Evolutionary conservation across 2,888 invertebrate genomes (phyloP).

Genomic region (Fragum whitleyi): DNA sequence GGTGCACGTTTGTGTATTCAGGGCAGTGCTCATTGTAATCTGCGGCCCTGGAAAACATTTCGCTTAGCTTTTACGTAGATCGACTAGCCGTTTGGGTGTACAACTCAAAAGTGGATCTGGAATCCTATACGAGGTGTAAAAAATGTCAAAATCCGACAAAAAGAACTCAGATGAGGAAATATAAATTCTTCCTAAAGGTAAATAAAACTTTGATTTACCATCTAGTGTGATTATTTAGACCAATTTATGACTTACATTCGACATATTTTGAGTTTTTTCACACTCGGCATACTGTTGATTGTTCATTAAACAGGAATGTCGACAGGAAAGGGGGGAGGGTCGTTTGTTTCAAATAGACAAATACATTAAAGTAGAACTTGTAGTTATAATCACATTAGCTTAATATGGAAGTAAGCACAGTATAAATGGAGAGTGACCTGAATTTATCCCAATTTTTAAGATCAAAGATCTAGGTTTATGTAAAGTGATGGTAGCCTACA

Average conservation of each 20-base stretch:
- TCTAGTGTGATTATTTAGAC: neutral
- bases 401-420: too few relatives aligned
- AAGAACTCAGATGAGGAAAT: neutral
- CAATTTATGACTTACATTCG: neutral
- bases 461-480: too few relatives aligned
- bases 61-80: slow-evolving; percentile 34
- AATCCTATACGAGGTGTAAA: neutral
- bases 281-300: slow-evolving; percentile 34
- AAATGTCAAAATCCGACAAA: slow-evolving; percentile 47
- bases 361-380: too few relatives aligned
- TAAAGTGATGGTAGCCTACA: too few relatives aligned
- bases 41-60: slow-evolving; percentile 61
- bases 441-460: too few relatives aligned
- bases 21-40: slow-evolving; percentile 56
- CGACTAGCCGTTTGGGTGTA: slow-evolving; percentile 51
- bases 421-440: too few relatives aligned
- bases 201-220: slow-evolving; percentile 6
- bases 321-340: slow-evolving; percentile 11
- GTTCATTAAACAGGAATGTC: slow-evolving; percentile 55
- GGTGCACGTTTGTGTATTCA: slow-evolving; percentile 45
- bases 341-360: too few relatives aligned
- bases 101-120: slow-evolving; percentile 46
- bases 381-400: too few relatives aligned
- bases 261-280: slow-evolving; percentile 25
- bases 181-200: slow-evolving; percentile 34